phyloP scores from a whole-genome alignment of 2,113 vertebrate species.

The Chaenocephalus aceratus region DNA sequence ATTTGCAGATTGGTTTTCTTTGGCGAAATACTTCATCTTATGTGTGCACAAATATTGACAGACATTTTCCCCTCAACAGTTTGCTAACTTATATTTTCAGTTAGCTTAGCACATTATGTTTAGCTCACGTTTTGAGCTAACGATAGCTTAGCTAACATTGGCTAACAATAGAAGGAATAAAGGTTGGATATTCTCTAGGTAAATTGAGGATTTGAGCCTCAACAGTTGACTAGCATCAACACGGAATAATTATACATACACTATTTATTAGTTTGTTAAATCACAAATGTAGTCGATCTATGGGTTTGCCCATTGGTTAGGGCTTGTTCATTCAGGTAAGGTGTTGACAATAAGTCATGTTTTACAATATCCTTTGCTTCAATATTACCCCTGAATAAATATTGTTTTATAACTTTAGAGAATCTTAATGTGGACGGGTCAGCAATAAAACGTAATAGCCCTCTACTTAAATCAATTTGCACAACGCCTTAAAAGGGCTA shows the following conservation, averaged over 20 bases:
- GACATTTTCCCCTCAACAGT: too few species aligned
- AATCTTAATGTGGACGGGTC: not conserved
- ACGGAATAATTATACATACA: not conserved
- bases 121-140: not conserved
- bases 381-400: not conserved
- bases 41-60: too few species aligned
- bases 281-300: not conserved
- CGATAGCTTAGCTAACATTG: not conserved
- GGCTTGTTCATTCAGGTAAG: slow-evolving; percentile 1
- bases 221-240: not conserved
- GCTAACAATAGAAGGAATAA: not conserved
- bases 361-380: not conserved
- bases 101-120: not conserved
- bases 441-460: not conserved
- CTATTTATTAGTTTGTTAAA: not conserved
- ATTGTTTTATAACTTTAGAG: not conserved
- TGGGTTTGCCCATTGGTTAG: not conserved
- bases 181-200: not conserved
- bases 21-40: not conserved
- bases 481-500: not conserved
- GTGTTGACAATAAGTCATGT: not conserved
- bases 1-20: not conserved
- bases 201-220: not conserved
- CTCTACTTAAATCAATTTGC: not conserved
- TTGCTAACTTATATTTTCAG: too few species aligned